Conservation (phyloP, 2,797 vertebrate genomes). For the Synaphobranchus kaupii region DNA sequence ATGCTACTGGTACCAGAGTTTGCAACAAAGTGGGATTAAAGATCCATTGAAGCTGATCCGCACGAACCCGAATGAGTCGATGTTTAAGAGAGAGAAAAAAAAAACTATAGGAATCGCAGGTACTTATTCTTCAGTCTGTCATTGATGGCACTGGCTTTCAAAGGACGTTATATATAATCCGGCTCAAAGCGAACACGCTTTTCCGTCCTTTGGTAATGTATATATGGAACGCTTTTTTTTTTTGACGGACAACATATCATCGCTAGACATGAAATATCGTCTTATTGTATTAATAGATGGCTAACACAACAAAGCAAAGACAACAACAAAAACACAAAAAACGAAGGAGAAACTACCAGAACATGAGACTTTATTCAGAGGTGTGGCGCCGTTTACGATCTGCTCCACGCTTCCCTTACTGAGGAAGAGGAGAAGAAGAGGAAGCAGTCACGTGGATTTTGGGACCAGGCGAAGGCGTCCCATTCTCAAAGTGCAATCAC, state of each 20-base stretch:
- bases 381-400: conserved; percentile 43
- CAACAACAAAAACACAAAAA: neutral
- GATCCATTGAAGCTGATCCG: neutral
- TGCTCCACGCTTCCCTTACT: neutral
- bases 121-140: conserved; percentile 23
- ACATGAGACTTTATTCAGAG: conserved; percentile 26
- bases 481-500: conserved; percentile 56
- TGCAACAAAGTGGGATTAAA: neutral
- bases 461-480: neutral
- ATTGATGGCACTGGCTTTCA: neutral
- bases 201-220: conserved; percentile 60
- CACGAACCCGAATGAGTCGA: neutral
- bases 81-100: neutral
- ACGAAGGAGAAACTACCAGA: neutral
- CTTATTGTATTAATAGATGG: conserved; percentile 61
- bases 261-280: conserved; percentile 60
- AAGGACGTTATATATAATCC: neutral
- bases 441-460: neutral
- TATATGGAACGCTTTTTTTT: conserved; percentile 50
- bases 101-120: conserved; percentile 22
- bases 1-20: neutral
- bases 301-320: conserved; percentile 46
- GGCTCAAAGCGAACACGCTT: neutral
- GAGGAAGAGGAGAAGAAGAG: neutral
- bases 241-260: conserved; percentile 56